These are phyloP conservation scores for Saccopteryx bilineata DNA, from an alignment of 2,113 vertebrate genomes.

Conservation along the genomic window DNA sequence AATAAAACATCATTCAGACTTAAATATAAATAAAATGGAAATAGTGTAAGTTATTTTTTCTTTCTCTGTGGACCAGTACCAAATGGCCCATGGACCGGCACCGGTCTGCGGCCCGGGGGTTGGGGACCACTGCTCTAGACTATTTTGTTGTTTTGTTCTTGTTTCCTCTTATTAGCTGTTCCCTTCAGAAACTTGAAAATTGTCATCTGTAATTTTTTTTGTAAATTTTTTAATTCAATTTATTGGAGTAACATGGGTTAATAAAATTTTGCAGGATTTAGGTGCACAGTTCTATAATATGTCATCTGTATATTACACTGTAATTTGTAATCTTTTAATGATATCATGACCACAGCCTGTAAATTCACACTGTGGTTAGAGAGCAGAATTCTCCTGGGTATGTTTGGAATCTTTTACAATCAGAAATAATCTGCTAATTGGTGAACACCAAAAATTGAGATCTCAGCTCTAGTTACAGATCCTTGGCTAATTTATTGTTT, in stretches of 20 bases:
- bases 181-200: slow-evolving; percentile 22
- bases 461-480: neutral
- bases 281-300: no score
- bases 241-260: no score
- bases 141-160: neutral
- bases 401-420: neutral
- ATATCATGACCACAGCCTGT: neutral
- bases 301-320: no score
- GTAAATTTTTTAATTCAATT: no score
- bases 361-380: neutral
- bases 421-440: slow-evolving; percentile 17
- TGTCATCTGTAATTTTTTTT: neutral
- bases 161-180: neutral
- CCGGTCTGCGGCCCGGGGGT: no score
- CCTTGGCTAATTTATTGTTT: neutral
- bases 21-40: no score
- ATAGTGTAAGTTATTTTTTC: no score
- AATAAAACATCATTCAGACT: no score
- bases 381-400: neutral
- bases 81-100: no score
- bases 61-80: no score
- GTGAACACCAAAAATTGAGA: neutral
- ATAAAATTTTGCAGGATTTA: no score
- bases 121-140: neutral
- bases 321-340: neutral